These are phyloP conservation scores for Ochlodes sylvanus DNA, from an alignment of 2,888 invertebrate species.

Conservation along the genomic window DNA sequence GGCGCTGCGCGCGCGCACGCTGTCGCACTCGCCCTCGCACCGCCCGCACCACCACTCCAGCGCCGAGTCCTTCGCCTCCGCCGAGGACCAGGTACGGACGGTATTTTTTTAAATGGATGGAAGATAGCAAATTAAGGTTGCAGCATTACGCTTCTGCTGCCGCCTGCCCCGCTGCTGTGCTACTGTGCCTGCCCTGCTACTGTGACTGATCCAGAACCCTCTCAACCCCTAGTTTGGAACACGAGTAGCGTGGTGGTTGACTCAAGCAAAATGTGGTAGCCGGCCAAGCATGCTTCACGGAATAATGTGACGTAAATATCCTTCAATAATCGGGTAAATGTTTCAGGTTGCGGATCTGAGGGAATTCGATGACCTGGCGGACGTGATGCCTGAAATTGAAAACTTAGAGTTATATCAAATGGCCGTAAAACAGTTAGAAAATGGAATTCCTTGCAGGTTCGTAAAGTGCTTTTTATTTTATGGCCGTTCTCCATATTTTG, in stretches of 20 bases:
- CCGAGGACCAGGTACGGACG: conserved; percentile 91
- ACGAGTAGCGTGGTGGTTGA: too few species aligned
- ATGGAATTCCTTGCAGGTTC: conserved; percentile 89
- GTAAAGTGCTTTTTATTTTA: conserved; percentile 6
- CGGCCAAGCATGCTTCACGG: too few species aligned
- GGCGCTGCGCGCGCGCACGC: conserved; percentile 62
- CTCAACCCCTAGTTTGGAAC: too few species aligned
- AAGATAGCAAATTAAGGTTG: too few species aligned
- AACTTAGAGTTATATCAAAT: conserved; percentile 93
- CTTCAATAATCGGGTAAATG: background rate
- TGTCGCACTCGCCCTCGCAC: conserved; percentile 73
- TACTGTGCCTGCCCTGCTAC: too few species aligned
- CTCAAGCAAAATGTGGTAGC: too few species aligned
- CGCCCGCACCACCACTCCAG: conserved; percentile 90
- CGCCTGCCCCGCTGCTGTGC: too few species aligned
- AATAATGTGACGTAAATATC: background rate
- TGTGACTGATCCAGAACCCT: too few species aligned
- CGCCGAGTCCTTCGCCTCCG: conserved; percentile 98
- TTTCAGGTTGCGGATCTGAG: conserved; percentile 92
- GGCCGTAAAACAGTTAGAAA: conserved; percentile 93
- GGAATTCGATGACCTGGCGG: conserved; percentile 95
- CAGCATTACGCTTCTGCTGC: too few species aligned
- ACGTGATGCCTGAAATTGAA: conserved; percentile 91
- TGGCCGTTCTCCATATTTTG: too few species aligned
- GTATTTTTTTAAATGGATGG: too few species aligned